A percentile compares a stretch with the other conserved stretches of the same genome.
Evolutionary conservation across 2,888 invertebrate species (phyloP).

Genomic region (Campoplex capitator): DNA sequence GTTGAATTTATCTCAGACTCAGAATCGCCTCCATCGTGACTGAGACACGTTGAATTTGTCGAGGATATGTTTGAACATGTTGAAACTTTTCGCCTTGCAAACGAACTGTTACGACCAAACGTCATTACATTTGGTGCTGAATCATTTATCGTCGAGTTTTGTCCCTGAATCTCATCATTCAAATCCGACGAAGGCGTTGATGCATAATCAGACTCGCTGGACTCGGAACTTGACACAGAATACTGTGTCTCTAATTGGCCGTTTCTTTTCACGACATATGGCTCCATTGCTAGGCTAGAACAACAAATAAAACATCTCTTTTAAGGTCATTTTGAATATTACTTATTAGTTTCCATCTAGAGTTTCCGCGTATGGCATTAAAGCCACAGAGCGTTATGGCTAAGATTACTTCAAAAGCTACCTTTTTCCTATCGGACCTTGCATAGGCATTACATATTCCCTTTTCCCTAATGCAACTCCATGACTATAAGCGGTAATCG

Average conservation of each 20-base stretch:
- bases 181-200: constrained; percentile 58
- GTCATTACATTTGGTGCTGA: constrained; percentile 39
- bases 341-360: too few species aligned
- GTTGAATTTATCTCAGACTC: constrained; percentile 62
- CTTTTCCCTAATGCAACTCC: too few species aligned
- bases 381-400: too few species aligned
- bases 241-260: constrained; percentile 46
- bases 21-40: constrained; percentile 56
- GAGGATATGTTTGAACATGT: constrained; percentile 63
- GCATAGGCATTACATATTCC: too few species aligned
- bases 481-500: too few species aligned
- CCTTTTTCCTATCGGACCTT: too few species aligned
- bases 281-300: constrained; percentile 64
- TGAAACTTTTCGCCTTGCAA: constrained; percentile 60
- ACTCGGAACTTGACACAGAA: constrained; percentile 54
- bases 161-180: constrained; percentile 38
- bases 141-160: constrained; percentile 28
- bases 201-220: constrained; percentile 64
- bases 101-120: constrained; percentile 28
- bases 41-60: constrained; percentile 51
- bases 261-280: constrained; percentile 24
- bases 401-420: too few species aligned
- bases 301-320: background rate
- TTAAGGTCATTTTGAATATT: too few species aligned
- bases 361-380: too few species aligned